Evolutionary conservation across 23 tunicate species (phyloP), one percentile per base, ranked within the genome.

Genomic region (Aplidium turbinatum): DNA sequence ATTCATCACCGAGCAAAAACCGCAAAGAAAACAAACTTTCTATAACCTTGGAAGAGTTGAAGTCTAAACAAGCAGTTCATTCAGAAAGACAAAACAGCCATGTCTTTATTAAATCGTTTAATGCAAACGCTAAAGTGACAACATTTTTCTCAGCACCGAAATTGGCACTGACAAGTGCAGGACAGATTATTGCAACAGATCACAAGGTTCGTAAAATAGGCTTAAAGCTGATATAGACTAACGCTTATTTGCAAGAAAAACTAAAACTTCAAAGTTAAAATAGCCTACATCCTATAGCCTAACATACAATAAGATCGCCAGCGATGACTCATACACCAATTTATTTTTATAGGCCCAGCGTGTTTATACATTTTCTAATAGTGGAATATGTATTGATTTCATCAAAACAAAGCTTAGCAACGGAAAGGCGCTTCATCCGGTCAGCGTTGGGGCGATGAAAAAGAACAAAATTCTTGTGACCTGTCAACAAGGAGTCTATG

Each of bases 141-240:
- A 51, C 60, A 4, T 80, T 80, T 39, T 39, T 24, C 7, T 80
- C 85, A 11, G 85, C 85, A 21, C 85, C 85, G n/a, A 80, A 80
- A 57, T 31, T 80, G 18, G 1, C 85, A 5, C 38, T 58, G 2
- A 66, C 50, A n/a, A 47, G 60, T 3, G 13, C 31, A 26, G 85
- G 85, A 1, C 74, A 80, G 19, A 57, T 80, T 19, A 40, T 80
- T 4, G 78, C 85, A 7, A 66, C 85, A 1, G 85, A 80, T 45
- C 70, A 80, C 78, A 80, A 80, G 78, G 85, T 80, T 42, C 24
- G 9, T 46, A 18, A 11, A 29, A 24, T n/a, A 13, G 47, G n/a
- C n/a, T n/a, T n/a, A n/a, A n/a, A n/a, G n/a, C n/a, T n/a, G n/a
- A n/a, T n/a, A n/a, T n/a, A n/a, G n/a, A n/a, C n/a, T n/a, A n/a